Percentiles rank a stretch among this genome's conserved stretches.
Evolutionary conservation across 1,140 invertebrate species (phyloP).

Genomic region (Trachelipus rathkii): DNA sequence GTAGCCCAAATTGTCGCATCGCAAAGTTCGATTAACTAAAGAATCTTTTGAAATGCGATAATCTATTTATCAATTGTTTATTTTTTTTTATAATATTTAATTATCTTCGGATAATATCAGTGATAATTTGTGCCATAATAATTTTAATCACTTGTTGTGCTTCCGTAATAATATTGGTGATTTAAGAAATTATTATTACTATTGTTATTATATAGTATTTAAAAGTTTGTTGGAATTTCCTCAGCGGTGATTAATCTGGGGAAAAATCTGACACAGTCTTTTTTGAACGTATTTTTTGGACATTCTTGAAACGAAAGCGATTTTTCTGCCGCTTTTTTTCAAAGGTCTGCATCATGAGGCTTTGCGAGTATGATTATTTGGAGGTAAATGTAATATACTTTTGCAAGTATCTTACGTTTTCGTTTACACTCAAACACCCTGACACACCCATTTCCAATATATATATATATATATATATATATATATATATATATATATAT

Average conservation of each 20-base stretch:
- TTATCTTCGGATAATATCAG: too few species aligned
- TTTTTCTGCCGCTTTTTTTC: background rate
- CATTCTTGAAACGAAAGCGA: background rate
- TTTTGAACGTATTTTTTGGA: background rate
- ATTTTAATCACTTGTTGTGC: too few species aligned
- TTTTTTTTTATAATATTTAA: too few species aligned
- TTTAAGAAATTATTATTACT: too few species aligned
- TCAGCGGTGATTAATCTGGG: background rate
- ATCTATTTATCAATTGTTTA: too few species aligned
- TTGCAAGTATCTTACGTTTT: background rate
- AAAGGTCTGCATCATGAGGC: constrained; percentile 1
- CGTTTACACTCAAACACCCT: background rate
- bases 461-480: constrained; percentile 15
- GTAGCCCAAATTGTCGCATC: background rate
- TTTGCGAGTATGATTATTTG: background rate
- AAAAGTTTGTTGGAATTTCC: too few species aligned
- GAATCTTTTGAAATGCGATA: too few species aligned
- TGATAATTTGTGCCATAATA: too few species aligned
- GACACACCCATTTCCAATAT: background rate
- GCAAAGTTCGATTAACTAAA: background rate
- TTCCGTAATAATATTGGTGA: too few species aligned
- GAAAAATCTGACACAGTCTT: background rate
- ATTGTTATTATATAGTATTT: too few species aligned
- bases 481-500: constrained; percentile 15
- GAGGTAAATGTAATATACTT: background rate